Evolutionary conservation across 1,140 invertebrate genomes (phyloP).

Genomic region (Microplitis demolitor): DNA sequence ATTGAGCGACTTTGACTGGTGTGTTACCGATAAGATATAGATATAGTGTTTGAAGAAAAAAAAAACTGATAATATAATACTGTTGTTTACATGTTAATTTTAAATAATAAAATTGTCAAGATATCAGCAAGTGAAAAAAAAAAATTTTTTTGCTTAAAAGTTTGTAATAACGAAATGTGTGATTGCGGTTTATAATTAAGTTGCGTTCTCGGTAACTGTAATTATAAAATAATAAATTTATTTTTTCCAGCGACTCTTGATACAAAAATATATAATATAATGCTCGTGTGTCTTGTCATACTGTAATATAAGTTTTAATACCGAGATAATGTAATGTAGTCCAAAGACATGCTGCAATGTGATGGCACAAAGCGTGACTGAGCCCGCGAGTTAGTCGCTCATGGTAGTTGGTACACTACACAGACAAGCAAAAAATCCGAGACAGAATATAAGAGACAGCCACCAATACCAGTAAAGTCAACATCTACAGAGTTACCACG

Average conservation of each 20-base stretch:
- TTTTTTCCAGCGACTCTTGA: no score
- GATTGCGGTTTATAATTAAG: no score
- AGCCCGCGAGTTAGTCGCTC: slow-evolving; percentile 14
- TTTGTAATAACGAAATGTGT: no score
- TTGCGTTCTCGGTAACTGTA: no score
- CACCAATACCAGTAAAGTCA: background rate
- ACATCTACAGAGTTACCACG: background rate
- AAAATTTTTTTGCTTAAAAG: no score
- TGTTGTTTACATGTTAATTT: no score
- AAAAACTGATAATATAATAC: background rate
- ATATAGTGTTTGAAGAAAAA: background rate
- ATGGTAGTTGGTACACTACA: slow-evolving; percentile 14
- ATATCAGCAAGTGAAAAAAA: no score
- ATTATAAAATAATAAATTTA: no score
- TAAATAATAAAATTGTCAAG: no score
- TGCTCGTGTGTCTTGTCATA: slow-evolving; percentile 10
- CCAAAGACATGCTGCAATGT: slow-evolving; percentile 32
- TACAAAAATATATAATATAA: background rate
- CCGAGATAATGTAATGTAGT: slow-evolving; percentile 27
- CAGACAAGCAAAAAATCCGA: slow-evolving; percentile 8
- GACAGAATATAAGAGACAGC: slow-evolving; percentile 18
- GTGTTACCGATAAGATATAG: slow-evolving; percentile 13
- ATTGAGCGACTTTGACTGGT: background rate
- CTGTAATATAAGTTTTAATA: slow-evolving; percentile 33
- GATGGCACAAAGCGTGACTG: slow-evolving; percentile 33